Evolutionary conservation across 2,113 vertebrate genomes (phyloP).

Genomic region (Chloropsis hardwickii): DNA sequence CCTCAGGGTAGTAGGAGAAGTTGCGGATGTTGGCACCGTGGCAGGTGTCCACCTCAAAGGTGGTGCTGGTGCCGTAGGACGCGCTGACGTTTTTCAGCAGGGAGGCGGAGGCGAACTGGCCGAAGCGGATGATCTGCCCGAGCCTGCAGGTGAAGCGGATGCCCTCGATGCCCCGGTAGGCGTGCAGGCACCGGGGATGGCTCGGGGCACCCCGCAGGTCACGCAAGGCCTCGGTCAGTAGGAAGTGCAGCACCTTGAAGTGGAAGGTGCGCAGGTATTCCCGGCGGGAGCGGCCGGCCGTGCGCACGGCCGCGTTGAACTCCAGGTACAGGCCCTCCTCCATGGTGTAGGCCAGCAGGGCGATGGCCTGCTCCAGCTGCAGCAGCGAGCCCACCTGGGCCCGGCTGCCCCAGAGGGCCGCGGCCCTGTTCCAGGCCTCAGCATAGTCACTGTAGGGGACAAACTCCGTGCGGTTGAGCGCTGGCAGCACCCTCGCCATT

Average conservation of each 20-base stretch:
- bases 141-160: background rate
- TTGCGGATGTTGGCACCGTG: accelerated
- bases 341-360: background rate
- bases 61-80: background rate
- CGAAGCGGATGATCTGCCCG: background rate
- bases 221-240: background rate
- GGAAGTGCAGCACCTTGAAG: background rate
- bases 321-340: background rate
- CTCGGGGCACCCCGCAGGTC: background rate
- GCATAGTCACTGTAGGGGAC: accelerated
- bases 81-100: background rate
- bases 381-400: accelerated
- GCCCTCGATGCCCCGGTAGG: accelerated
- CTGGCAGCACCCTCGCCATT: background rate
- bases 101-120: background rate
- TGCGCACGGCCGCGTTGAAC: background rate
- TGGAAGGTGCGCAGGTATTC: accelerated
- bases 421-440: background rate
- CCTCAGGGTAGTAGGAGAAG: background rate
- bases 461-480: background rate
- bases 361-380: background rate
- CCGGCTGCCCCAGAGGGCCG: accelerated
- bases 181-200: background rate
- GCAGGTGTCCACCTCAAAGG: background rate
- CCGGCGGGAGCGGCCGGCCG: accelerated